Evolutionary conservation across 1,140 invertebrate species (phyloP), one percentile per base, ranked within the genome.

Genomic region (Ips typographus): DNA sequence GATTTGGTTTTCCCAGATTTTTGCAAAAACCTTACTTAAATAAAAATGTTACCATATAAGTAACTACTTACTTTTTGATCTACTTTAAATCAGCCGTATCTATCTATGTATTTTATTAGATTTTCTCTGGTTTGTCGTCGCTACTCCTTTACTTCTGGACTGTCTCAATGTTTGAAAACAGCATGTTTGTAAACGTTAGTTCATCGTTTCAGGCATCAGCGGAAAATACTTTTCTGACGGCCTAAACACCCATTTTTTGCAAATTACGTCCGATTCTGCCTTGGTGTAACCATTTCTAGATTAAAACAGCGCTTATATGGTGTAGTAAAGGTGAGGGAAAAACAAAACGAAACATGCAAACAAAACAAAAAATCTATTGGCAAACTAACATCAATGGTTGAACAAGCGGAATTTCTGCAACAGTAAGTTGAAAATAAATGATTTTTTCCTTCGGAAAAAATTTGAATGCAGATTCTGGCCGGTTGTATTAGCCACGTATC

Each of bases 171-270:
- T 49, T 57, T 57, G 36, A n/a, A 65, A 65, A 65, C 64, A 65
- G 64, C 43, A 58, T 7, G 43, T 39, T 40, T 52, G 66, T 60
- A 53, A 56, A 6, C 56, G 42, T 63, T 71, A 71, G 38, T 66
- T 71, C 4, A 52, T 65, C 40, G 55, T 65, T 6, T 71, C 68
- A 1, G 76, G 75, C 77, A 78, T 78, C 47, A 77, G 42, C 2
- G 77, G 75, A 43, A 76, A 65, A 70, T 88, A 88, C 74, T 88
- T 88, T 71, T 87, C 87, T 38, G 86, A 88, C 2, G 87, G 87
- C 68, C 84, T 83, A 72, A 87, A 88, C 72, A 85, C 84, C 82
- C 84, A 88, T 72, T 87, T 84, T 2, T 85, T 83, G 68, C 87
- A 88, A 8, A 88, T 75, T 62, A 77, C 80, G 70, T 85, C 82